phyloP scores from a whole-genome alignment of 2,888 invertebrate species.

The Drosophila conformis region DNA sequence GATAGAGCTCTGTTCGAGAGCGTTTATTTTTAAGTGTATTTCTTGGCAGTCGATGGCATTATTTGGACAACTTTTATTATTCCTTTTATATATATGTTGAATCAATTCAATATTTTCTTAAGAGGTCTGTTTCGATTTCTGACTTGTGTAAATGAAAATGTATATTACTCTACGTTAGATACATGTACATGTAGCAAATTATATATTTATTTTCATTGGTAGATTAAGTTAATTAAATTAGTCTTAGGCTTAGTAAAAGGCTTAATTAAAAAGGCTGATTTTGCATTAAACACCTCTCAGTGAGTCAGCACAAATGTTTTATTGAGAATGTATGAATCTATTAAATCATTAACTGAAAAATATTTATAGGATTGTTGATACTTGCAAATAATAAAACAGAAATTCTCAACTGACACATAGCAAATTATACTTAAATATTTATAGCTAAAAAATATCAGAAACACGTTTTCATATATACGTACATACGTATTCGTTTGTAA shows the following conservation, averaged over 20 bases:
- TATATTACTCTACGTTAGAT: background rate
- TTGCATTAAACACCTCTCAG: background rate
- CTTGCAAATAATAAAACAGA: background rate
- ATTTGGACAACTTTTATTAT: slow-evolving; percentile 10
- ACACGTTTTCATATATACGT: background rate
- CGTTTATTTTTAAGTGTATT: background rate
- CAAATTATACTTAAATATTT: slow-evolving; percentile 1
- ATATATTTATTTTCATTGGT: background rate
- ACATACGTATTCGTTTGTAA: background rate
- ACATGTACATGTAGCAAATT: background rate
- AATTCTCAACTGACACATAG: background rate
- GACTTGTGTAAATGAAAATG: background rate
- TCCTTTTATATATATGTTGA: slow-evolving; percentile 4
- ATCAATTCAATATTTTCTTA: background rate
- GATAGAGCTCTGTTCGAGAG: slow-evolving; percentile 3
- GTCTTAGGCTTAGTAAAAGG: background rate
- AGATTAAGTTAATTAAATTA: background rate
- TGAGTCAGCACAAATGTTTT: background rate
- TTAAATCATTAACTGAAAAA: background rate
- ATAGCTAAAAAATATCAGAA: background rate
- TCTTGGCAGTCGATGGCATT: slow-evolving; percentile 11
- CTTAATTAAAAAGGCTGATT: background rate
- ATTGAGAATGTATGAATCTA: background rate
- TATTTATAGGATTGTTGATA: background rate
- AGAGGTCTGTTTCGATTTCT: background rate